Evolutionary conservation across 1,140 invertebrate genomes (phyloP).

Genomic region (Scaptodrosophila lebanonensis): DNA sequence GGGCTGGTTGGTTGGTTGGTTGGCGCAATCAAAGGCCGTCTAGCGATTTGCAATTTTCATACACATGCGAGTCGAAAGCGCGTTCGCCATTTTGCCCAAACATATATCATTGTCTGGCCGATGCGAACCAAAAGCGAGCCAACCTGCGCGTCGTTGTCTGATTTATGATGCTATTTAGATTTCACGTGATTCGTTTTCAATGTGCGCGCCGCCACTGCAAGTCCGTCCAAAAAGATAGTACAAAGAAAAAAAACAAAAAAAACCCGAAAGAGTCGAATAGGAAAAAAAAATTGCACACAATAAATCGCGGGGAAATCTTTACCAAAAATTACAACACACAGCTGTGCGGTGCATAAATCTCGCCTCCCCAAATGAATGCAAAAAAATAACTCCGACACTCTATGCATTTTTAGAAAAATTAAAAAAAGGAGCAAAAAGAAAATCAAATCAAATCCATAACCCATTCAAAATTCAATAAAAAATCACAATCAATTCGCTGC

Average conservation of each 20-base stretch:
- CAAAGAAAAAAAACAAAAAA: too few relatives aligned
- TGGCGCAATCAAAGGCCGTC: slow-evolving; percentile 68
- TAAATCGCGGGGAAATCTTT: slow-evolving; percentile 56
- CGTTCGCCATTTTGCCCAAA: slow-evolving; percentile 49
- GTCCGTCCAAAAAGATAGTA: slow-evolving; percentile 48
- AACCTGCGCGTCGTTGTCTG: slow-evolving; percentile 73
- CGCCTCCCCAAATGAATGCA: slow-evolving; percentile 4
- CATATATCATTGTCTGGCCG: slow-evolving; percentile 70
- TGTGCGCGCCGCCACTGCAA: slow-evolving; percentile 51
- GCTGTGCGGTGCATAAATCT: slow-evolving; percentile 73
- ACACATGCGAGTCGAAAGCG: slow-evolving; percentile 62
- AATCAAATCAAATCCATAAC: neutral
- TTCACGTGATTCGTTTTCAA: slow-evolving; percentile 74
- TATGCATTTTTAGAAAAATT: slow-evolving; percentile 50
- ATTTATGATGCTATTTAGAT: slow-evolving; percentile 75
- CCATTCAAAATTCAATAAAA: slow-evolving; percentile 54
- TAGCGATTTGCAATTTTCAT: slow-evolving; percentile 73
- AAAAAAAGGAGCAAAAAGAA: slow-evolving; percentile 20
- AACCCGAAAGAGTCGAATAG: too few relatives aligned
- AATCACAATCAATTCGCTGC: slow-evolving; percentile 20
- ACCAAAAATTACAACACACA: slow-evolving; percentile 73
- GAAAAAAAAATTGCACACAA: slow-evolving; percentile 61
- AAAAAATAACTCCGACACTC: slow-evolving; percentile 15
- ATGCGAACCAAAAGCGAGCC: slow-evolving; percentile 29
- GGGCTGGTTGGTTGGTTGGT: slow-evolving; percentile 2